phyloP scores from a whole-genome alignment of 2,888 invertebrate species.

The Dasysyrphus albostriatus region DNA sequence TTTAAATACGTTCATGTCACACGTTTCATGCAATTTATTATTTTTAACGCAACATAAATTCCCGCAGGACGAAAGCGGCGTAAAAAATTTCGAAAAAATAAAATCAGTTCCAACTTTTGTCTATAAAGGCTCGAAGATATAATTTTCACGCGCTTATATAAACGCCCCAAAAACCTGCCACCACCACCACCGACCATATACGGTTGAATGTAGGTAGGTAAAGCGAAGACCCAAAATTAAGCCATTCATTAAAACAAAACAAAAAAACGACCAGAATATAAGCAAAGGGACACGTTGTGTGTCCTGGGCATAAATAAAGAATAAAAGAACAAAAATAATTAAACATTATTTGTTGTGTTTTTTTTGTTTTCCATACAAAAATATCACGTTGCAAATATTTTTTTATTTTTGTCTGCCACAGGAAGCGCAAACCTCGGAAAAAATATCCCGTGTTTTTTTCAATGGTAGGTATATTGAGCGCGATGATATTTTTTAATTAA shows the following conservation, averaged over 20 bases:
- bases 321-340: conserved; percentile 39
- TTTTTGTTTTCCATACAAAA: conserved; percentile 3
- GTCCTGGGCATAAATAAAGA: conserved; percentile 30
- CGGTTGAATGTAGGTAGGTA: conserved; percentile 6
- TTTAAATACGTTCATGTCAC: conserved; percentile 60
- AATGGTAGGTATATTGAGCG: conserved; percentile 39
- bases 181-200: not conserved
- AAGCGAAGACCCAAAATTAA: conserved; percentile 50
- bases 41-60: conserved; percentile 72
- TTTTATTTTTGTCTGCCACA: not conserved
- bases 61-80: conserved; percentile 7
- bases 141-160: conserved; percentile 49
- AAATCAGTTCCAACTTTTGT: conserved; percentile 43
- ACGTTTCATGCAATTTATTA: conserved; percentile 68
- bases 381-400: conserved; percentile 29
- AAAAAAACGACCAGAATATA: conserved; percentile 10
- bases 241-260: conserved; percentile 55
- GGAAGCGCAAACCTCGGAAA: not conserved
- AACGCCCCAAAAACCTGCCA: conserved; percentile 19
- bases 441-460: not conserved
- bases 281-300: conserved; percentile 11
- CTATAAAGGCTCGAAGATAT: conserved; percentile 54
- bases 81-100: conserved; percentile 30
- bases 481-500: conserved; percentile 75
- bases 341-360: too few species aligned